These are phyloP conservation scores for Dexiosoma caninum DNA, from an alignment of 2,888 invertebrate genomes.

Conservation along the genomic window DNA sequence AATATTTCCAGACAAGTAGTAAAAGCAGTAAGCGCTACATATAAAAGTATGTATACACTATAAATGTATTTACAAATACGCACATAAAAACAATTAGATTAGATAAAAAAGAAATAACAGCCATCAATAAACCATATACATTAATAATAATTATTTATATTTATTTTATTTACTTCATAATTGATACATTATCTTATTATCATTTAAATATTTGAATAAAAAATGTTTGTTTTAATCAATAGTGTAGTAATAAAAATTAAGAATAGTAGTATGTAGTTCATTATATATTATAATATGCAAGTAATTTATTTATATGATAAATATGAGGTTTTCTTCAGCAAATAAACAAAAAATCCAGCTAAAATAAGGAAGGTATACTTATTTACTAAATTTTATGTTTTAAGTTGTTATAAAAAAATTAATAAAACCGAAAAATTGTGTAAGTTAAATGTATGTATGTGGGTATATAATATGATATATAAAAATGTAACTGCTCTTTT, in stretches of 20 bases:
- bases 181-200: conserved; percentile 32
- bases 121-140: conserved; percentile 47
- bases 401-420: conserved; percentile 14
- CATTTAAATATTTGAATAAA: conserved; percentile 26
- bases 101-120: conserved; percentile 45
- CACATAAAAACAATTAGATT: conserved; percentile 49
- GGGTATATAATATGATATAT: no score
- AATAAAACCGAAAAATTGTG: conserved; percentile 34
- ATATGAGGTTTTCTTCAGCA: not conserved
- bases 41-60: conserved; percentile 39
- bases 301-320: conserved; percentile 12
- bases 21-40: conserved; percentile 21
- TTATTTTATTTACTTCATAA: conserved; percentile 56
- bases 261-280: conserved; percentile 31
- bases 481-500: conserved; percentile 15
- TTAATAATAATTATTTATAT: conserved; percentile 44
- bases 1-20: conserved; percentile 60
- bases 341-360: conserved; percentile 35
- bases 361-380: conserved; percentile 27
- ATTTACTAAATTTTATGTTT: conserved; percentile 21
- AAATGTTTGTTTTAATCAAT: conserved; percentile 18
- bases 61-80: conserved; percentile 44
- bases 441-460: conserved; percentile 1
- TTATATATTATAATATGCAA: conserved; percentile 1
- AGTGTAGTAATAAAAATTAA: conserved; percentile 5